Evolutionary conservation across 2,888 invertebrate genomes (phyloP).

Genomic region (Pseudeuparius sepicola): DNA sequence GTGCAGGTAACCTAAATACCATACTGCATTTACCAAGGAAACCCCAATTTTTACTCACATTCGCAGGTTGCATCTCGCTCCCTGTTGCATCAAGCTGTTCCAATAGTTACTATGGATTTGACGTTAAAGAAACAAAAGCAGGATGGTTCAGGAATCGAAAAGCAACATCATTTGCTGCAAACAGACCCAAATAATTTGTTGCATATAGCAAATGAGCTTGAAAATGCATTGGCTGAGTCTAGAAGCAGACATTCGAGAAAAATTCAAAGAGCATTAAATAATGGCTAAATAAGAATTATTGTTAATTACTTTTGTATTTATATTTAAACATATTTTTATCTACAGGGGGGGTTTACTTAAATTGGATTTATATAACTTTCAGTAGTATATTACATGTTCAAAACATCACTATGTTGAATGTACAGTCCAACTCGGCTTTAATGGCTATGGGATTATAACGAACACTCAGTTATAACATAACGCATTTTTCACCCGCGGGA

Average conservation of each 20-base stretch:
- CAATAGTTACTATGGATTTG: conserved; percentile 50
- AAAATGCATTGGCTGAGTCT: conserved; percentile 52
- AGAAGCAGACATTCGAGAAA: conserved; percentile 42
- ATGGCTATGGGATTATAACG: too few species aligned
- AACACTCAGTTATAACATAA: too few species aligned
- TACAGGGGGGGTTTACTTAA: too few species aligned
- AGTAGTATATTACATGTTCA: too few species aligned
- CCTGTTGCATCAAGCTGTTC: conserved; percentile 47
- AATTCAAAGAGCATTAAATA: conserved; percentile 34
- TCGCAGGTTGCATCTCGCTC: conserved; percentile 48
- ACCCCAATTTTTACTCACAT: conserved; percentile 7
- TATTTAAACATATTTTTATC: too few species aligned
- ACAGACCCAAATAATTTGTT: conserved; percentile 53
- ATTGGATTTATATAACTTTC: too few species aligned
- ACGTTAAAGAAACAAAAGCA: conserved; percentile 32
- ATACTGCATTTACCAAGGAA: background rate
- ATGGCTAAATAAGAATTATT: too few species aligned
- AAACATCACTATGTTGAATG: too few species aligned
- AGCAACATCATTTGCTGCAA: conserved; percentile 42
- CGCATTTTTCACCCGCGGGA: too few species aligned
- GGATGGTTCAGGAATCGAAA: conserved; percentile 29
- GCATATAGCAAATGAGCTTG: conserved; percentile 51
- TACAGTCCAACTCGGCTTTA: too few species aligned
- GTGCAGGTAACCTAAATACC: conserved; percentile 40
- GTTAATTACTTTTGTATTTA: too few species aligned